Evolutionary conservation across 2,888 invertebrate genomes (phyloP).

Genomic region (Meganola albula): DNA sequence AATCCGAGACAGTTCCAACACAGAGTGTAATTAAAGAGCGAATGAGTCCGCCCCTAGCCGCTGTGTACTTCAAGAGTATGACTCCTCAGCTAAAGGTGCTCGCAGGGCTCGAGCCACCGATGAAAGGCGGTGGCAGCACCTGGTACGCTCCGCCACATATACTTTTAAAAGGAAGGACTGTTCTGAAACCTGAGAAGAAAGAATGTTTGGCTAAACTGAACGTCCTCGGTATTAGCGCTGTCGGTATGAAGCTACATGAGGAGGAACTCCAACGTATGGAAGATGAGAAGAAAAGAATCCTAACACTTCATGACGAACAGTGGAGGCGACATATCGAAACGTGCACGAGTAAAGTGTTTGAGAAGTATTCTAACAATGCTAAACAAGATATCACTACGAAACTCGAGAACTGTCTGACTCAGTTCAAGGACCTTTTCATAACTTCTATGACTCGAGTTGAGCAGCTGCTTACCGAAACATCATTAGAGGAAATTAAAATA

Average conservation of each 20-base stretch:
- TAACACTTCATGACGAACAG: constrained; percentile 41
- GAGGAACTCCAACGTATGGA: constrained; percentile 36
- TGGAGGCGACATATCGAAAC: constrained; percentile 45
- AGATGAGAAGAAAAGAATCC: constrained; percentile 32
- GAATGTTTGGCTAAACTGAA: constrained; percentile 44
- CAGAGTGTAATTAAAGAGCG: constrained; percentile 53
- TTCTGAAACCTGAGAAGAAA: constrained; percentile 50
- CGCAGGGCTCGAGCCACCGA: constrained; percentile 56
- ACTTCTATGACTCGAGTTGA: constrained; percentile 50
- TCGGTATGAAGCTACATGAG: constrained; percentile 39
- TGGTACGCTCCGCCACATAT: constrained; percentile 60
- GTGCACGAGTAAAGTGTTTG: constrained; percentile 34
- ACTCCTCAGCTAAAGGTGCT: constrained; percentile 47
- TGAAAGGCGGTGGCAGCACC: constrained; percentile 59
- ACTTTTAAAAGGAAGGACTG: constrained; percentile 47
- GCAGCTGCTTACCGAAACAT: constrained; percentile 41
- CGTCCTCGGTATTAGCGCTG: constrained; percentile 44
- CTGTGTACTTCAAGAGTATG: constrained; percentile 64
- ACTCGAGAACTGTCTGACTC: constrained; percentile 42
- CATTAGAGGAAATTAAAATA: constrained; percentile 43
- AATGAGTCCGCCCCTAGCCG: constrained; percentile 55
- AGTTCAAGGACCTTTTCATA: constrained; percentile 46
- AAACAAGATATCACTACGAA: constrained; percentile 39
- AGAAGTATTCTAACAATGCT: constrained; percentile 30
- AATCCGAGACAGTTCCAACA: constrained; percentile 54